These are phyloP conservation scores for Sorex fumeus DNA, from an alignment of 2,113 vertebrate species.

Conservation along the genomic window DNA sequence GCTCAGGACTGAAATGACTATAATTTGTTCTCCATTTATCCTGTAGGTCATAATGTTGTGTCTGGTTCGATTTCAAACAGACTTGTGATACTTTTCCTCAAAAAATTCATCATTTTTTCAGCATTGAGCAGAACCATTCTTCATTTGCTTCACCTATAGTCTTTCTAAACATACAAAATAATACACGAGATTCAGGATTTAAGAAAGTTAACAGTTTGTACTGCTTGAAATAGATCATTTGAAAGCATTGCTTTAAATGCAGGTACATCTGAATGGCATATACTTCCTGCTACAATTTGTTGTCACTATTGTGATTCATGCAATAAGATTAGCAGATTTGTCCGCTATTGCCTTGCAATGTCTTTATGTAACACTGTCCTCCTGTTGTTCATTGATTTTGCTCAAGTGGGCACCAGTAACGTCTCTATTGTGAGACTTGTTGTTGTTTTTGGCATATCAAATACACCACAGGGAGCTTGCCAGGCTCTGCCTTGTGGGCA, in stretches of 20 bases:
- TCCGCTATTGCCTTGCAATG: no score
- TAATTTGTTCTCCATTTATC: neutral
- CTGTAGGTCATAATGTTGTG: neutral
- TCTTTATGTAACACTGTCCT: no score
- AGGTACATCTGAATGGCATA: neutral
- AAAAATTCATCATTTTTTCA: neutral
- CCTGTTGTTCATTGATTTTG: no score
- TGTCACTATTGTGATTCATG: neutral
- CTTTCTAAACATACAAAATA: neutral
- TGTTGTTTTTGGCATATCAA: no score
- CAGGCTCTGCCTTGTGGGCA: no score
- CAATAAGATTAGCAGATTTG: neutral
- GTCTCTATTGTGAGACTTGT: no score
- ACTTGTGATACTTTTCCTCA: neutral
- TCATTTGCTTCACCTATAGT: neutral
- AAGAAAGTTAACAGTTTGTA: neutral
- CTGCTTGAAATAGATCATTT: neutral
- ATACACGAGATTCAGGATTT: neutral
- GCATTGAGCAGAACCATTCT: no score
- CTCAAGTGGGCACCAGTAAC: no score
- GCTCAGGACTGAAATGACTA: no score
- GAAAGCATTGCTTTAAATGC: neutral
- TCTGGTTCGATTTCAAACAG: neutral
- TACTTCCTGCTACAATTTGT: neutral
- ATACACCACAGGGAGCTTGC: no score